These are phyloP conservation scores for Campylomormyrus tamandua DNA, from an alignment of 2,113 vertebrate genomes.

Conservation along the genomic window DNA sequence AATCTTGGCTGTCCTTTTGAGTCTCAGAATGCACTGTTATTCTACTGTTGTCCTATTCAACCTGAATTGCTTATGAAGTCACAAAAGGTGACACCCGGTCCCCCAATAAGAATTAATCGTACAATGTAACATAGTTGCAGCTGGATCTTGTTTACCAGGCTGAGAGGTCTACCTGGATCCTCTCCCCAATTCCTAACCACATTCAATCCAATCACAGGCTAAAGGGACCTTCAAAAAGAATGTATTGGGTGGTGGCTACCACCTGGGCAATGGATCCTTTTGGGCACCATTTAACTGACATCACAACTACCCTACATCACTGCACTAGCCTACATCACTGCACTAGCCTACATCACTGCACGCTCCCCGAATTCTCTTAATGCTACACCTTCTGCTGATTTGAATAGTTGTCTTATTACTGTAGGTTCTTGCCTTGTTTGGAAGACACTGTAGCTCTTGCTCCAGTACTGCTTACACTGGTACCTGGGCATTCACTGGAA, in stretches of 20 bases:
- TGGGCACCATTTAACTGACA: not conserved
- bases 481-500: not conserved
- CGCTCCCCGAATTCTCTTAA: not conserved
- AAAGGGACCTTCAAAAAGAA: not conserved
- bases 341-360: too few relatives aligned
- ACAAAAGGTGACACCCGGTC: not conserved
- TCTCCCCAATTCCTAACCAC: not conserved
- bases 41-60: not conserved
- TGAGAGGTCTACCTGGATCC: not conserved
- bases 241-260: not conserved
- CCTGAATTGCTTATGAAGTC: not conserved
- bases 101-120: not conserved
- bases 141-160: not conserved
- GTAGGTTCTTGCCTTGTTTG: not conserved
- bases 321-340: not conserved
- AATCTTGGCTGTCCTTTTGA: not conserved
- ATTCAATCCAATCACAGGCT: not conserved
- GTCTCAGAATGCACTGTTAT: not conserved
- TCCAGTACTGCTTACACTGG: not conserved
- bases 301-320: not conserved
- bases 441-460: not conserved
- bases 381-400: not conserved
- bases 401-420: not conserved
- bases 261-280: not conserved
- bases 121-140: not conserved